Conservation (phyloP, 2,888 invertebrate species). For the Antheraea yamamai region DNA sequence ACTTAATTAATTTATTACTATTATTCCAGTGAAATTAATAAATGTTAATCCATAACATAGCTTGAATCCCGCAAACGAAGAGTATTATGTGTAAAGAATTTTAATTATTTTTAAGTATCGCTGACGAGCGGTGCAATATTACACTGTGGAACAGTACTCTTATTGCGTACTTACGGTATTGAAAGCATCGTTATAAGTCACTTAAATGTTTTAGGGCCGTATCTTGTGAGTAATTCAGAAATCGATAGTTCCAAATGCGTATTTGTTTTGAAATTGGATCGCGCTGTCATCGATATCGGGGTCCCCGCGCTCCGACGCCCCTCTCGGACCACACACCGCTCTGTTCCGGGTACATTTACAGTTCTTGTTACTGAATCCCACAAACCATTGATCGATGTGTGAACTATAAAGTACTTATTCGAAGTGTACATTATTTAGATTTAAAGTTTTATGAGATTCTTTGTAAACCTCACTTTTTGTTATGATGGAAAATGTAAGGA, state of each 20-base stretch:
- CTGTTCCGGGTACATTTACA: conserved; percentile 45
- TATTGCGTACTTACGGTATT: neutral
- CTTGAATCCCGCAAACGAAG: neutral
- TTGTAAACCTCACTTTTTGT: neutral
- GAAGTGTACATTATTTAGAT: conserved; percentile 16
- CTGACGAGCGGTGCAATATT: neutral
- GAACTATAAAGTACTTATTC: conserved; percentile 10
- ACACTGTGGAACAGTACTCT: neutral
- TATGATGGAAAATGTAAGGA: too few relatives aligned
- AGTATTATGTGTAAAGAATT: neutral
- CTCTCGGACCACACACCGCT: conserved; percentile 44
- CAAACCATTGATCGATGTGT: conserved; percentile 25
- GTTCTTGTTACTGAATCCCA: conserved; percentile 39
- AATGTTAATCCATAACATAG: neutral
- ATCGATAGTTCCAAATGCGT: conserved; percentile 45
- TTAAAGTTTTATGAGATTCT: neutral
- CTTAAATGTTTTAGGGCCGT: conserved; percentile 4
- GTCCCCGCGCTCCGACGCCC: conserved; percentile 31
- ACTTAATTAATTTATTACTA: neutral
- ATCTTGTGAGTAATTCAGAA: conserved; percentile 30
- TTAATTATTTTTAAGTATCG: neutral
- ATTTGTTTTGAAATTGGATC: conserved; percentile 54
- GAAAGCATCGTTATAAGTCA: neutral
- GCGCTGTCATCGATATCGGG: conserved; percentile 44
- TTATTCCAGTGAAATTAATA: neutral